Evolutionary conservation across 53 echinoderm and acorn worm genomes (phyloP).

Genomic region (Luidia sarsii): DNA sequence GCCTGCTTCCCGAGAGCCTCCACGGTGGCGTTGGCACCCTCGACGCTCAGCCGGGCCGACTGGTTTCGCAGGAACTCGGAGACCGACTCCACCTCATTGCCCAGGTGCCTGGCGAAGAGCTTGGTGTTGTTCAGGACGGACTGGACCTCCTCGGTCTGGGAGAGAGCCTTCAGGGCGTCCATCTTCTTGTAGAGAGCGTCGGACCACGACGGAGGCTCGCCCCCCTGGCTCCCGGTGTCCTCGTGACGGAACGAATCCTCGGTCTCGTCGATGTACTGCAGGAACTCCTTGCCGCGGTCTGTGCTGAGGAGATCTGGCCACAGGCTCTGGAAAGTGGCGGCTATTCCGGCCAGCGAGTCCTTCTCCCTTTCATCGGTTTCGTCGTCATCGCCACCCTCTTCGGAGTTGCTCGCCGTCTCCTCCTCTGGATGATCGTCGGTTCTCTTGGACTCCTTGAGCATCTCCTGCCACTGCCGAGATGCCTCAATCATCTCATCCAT

Average conservation of each 20-base stretch:
- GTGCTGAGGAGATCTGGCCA: constrained; percentile 25
- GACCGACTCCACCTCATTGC: constrained; percentile 20
- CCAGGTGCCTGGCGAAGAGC: constrained; percentile 1
- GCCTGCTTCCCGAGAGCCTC: constrained; percentile 41
- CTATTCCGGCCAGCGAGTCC: constrained; percentile 39
- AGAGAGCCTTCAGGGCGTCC: constrained; percentile 20
- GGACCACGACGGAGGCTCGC: constrained; percentile 7
- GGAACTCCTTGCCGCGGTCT: constrained; percentile 26
- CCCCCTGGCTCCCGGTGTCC: not conserved
- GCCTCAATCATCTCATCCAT: constrained; percentile 16
- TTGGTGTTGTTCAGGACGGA: constrained; percentile 27
- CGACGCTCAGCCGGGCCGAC: constrained; percentile 2
- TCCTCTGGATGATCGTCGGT: not conserved
- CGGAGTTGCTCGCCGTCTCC: not conserved
- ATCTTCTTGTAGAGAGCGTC: constrained; percentile 4
- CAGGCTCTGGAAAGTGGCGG: constrained; percentile 15
- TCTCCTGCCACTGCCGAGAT: constrained; percentile 36
- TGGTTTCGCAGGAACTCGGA: constrained; percentile 42
- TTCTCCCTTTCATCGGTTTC: not conserved
- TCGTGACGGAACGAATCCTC: no score
- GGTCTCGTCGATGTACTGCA: constrained; percentile 34
- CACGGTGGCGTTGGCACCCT: constrained; percentile 35
- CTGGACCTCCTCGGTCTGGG: constrained; percentile 25
- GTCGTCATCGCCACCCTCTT: not conserved
- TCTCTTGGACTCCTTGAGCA: constrained; percentile 19